These are phyloP conservation scores for Haliclona indistincta DNA, from an alignment of 37 sponge, comb jelly and placozoan species.

Conservation along the genomic window DNA sequence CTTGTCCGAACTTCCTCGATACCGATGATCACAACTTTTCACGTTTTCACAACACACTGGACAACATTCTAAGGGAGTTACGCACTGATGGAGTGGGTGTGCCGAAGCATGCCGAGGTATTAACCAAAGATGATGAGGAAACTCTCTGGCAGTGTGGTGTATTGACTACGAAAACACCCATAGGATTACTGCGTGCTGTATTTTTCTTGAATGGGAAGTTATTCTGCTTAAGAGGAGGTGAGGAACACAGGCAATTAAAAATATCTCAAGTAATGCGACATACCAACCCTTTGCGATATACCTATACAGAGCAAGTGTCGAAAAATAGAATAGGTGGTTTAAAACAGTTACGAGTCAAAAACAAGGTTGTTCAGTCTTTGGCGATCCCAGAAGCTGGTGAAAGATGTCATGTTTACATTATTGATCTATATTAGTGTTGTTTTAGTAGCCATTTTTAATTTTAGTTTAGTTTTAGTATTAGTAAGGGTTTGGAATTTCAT, in stretches of 20 bases:
- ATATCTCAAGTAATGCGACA: background rate
- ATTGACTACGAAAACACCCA: background rate
- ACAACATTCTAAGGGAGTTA: constrained; percentile 1
- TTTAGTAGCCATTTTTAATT: too few species aligned
- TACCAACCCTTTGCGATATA: background rate
- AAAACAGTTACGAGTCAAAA: constrained; percentile 4
- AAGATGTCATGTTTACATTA: constrained; percentile 2
- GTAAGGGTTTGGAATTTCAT: too few species aligned
- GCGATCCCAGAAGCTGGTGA: constrained; percentile 5
- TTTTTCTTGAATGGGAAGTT: constrained; percentile 11
- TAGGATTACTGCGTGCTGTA: constrained; percentile 6
- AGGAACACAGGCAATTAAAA: constrained; percentile 7
- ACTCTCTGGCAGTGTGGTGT: constrained; percentile 24
- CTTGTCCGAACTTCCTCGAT: constrained; percentile 30
- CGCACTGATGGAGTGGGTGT: constrained; percentile 5
- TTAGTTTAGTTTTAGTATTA: too few species aligned
- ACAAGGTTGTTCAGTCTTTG: background rate
- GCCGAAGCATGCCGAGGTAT: background rate
- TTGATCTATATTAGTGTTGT: constrained; percentile 6
- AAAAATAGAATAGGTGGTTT: constrained; percentile 9
- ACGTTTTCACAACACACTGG: constrained; percentile 8
- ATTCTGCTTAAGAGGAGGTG: constrained; percentile 16
- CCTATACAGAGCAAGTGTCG: background rate
- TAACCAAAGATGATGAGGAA: constrained; percentile 15
- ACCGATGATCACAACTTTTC: constrained; percentile 16